These are phyloP conservation scores for Morpho helenor DNA, from an alignment of 2,888 invertebrate species.

Conservation along the genomic window DNA sequence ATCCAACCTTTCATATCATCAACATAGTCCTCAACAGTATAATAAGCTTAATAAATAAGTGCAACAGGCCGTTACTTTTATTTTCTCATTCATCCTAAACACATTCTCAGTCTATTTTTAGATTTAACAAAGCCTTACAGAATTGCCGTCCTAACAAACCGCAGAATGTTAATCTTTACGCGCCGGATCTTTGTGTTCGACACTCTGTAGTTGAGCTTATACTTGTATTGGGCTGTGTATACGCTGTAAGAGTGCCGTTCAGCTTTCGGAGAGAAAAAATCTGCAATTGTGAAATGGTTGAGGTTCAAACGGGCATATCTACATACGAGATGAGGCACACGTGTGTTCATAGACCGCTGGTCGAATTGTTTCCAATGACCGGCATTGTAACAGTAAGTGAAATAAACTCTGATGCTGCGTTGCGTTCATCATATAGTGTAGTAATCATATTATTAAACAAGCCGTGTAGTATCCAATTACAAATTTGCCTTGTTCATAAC, in stretches of 20 bases:
- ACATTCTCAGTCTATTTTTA: constrained; percentile 30
- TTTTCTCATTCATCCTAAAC: too few species aligned
- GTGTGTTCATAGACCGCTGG: constrained; percentile 54
- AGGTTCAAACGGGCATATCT: constrained; percentile 60
- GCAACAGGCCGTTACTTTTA: too few species aligned
- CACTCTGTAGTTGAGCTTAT: constrained; percentile 50
- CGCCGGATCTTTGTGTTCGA: constrained; percentile 59
- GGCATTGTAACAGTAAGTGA: constrained; percentile 56
- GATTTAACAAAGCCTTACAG: constrained; percentile 57
- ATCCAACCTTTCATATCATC: too few species aligned
- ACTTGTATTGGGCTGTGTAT: constrained; percentile 60
- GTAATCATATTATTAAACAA: too few species aligned
- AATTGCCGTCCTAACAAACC: constrained; percentile 59
- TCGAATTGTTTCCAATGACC: constrained; percentile 44
- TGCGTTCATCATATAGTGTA: too few species aligned
- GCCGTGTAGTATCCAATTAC: too few species aligned
- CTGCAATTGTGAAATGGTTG: constrained; percentile 65
- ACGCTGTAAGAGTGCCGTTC: constrained; percentile 53
- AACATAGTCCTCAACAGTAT: too few species aligned
- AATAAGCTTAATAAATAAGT: too few species aligned
- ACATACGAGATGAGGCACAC: constrained; percentile 61
- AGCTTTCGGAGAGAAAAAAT: constrained; percentile 60
- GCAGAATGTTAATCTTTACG: constrained; percentile 50
- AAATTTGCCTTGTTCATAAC: too few species aligned
- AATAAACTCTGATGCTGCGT: too few species aligned